A percentile compares a stretch with the other conserved stretches of the same genome.
Conservation (phyloP, 2,113 vertebrate species). For the Neodon shergylaensis region DNA sequence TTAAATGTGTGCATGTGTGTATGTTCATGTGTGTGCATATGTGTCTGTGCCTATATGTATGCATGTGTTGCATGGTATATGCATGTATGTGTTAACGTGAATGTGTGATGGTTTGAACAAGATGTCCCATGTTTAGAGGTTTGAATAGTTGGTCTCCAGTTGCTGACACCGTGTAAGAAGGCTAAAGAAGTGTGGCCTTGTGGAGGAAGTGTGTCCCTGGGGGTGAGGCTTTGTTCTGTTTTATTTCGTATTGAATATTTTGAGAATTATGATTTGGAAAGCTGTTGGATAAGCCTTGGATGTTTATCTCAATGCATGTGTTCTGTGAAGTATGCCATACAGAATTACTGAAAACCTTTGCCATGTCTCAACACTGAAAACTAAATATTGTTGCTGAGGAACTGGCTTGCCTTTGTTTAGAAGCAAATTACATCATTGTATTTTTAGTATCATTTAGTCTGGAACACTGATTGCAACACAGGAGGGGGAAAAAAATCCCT, state of each 20-base stretch:
- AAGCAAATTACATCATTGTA: slow-evolving; percentile 53
- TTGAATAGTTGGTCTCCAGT: background rate
- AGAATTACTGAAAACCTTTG: slow-evolving; percentile 14
- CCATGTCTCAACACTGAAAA: background rate
- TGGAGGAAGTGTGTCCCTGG: background rate
- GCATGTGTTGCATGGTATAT: background rate
- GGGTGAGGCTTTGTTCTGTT: background rate
- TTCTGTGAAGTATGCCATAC: background rate
- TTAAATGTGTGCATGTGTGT: background rate
- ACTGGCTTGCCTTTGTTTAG: slow-evolving; percentile 59
- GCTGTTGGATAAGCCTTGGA: background rate
- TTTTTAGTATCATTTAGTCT: slow-evolving; percentile 63
- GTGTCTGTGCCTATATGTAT: background rate
- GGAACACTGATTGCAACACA: slow-evolving; percentile 25
- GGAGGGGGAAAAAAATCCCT: background rate
- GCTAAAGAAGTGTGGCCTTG: background rate
- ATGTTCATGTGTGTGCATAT: background rate
- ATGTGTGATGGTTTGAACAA: background rate
- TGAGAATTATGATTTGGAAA: background rate
- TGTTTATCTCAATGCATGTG: background rate
- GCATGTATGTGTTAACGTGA: background rate
- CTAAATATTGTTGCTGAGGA: background rate
- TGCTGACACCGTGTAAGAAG: background rate
- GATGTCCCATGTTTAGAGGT: background rate
- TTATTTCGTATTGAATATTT: background rate